phyloP scores from a whole-genome alignment of 2,797 vertebrate genomes.

The Psittacula derbiana region DNA sequence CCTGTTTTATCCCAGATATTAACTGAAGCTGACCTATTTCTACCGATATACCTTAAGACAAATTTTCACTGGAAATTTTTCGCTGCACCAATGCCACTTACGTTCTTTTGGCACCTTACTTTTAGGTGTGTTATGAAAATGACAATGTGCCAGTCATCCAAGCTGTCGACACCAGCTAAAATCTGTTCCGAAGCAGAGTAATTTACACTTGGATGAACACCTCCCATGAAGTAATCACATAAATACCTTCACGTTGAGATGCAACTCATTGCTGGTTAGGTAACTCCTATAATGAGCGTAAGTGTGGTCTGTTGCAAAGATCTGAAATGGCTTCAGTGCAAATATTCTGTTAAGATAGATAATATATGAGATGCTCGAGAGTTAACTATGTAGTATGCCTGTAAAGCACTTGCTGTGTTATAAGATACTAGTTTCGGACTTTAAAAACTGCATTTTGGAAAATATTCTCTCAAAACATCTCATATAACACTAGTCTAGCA shows the following conservation, averaged over 20 bases:
- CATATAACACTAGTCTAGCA: not conserved
- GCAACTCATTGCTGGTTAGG: slow-evolving; percentile 43
- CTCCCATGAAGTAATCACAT: slow-evolving; percentile 70
- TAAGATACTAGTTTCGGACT: slow-evolving; percentile 1
- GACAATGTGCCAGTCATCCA: slow-evolving; percentile 82
- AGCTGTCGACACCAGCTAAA: slow-evolving; percentile 73
- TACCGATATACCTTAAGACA: slow-evolving; percentile 31
- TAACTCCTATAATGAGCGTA: slow-evolving; percentile 36
- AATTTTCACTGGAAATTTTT: slow-evolving; percentile 52
- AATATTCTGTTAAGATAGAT: slow-evolving; percentile 32
- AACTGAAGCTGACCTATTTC: slow-evolving; percentile 58
- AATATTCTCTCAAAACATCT: not conserved
- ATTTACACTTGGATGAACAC: slow-evolving; percentile 79
- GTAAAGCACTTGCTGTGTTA: not conserved
- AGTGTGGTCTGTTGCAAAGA: slow-evolving; percentile 10
- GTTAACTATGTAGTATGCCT: not conserved
- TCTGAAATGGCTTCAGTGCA: slow-evolving; percentile 36
- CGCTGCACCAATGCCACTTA: slow-evolving; percentile 48
- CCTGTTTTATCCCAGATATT: not conserved
- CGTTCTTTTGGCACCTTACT: slow-evolving; percentile 73
- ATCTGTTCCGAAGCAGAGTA: slow-evolving; percentile 73
- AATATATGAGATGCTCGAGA: not conserved
- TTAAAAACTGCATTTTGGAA: slow-evolving; percentile 15
- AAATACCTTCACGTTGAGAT: slow-evolving; percentile 69
- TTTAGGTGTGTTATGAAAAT: slow-evolving; percentile 80